Conservation (phyloP, 30 jellyfish, hydroid and myxozoan genomes). For the Euphysa ruthae region DNA sequence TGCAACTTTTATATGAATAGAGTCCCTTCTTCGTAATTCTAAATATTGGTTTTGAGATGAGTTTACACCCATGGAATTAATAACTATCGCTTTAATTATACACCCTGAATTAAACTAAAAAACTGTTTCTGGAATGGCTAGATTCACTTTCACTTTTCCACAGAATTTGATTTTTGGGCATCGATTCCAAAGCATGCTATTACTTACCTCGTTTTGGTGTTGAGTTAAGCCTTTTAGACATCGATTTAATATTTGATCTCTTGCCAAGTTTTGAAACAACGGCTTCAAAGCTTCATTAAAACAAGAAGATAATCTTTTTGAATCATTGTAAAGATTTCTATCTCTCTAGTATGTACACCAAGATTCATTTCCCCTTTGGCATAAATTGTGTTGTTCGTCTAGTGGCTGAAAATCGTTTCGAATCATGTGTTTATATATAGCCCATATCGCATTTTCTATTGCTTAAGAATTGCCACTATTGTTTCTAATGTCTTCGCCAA, state of each 20-base stretch:
- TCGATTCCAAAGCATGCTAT: neutral
- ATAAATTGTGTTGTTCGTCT: neutral
- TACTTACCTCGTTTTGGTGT: neutral
- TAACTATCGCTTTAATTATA: too few species aligned
- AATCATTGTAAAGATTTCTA: neutral
- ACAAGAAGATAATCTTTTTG: neutral
- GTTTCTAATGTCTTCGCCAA: neutral
- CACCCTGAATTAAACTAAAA: neutral
- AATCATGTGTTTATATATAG: too few species aligned
- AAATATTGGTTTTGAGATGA: too few species aligned
- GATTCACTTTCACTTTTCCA: neutral
- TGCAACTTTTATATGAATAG: too few species aligned
- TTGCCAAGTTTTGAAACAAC: neutral
- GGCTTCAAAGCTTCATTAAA: neutral
- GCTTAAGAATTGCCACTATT: slow-evolving; percentile 6
- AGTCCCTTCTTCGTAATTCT: too few species aligned
- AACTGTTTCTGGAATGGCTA: slow-evolving; percentile 10
- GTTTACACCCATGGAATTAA: too few species aligned
- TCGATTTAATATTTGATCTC: neutral
- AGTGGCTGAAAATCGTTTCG: neutral
- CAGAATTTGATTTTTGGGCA: too few species aligned
- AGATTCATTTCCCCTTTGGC: neutral
- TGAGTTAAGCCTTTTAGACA: slow-evolving; percentile 9
- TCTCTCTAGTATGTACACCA: neutral
- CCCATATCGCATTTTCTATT: too few species aligned